A percentile compares a stretch with the other conserved stretches of the same genome.
Conservation (phyloP, 2,888 invertebrate species). For the Entomobrya multifasciata region DNA sequence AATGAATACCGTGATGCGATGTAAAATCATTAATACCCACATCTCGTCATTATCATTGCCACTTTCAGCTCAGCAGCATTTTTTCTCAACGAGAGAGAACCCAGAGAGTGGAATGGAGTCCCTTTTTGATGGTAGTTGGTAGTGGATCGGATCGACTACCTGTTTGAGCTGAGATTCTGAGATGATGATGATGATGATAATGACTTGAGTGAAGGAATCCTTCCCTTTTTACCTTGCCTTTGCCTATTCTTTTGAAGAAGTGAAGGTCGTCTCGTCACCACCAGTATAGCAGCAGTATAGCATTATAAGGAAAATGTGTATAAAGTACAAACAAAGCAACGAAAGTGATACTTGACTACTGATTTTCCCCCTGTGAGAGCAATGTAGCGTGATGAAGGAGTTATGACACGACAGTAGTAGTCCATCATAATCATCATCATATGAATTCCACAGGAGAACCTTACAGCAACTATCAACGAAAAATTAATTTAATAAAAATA, state of each 20-base stretch:
- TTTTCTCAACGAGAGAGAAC: slow-evolving; percentile 46
- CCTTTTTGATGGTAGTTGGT: no score
- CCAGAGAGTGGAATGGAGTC: no score
- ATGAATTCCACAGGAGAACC: slow-evolving; percentile 56
- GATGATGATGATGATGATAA: no score
- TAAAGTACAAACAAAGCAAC: slow-evolving; percentile 28
- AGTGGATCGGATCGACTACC: slow-evolving; percentile 70
- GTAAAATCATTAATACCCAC: slow-evolving; percentile 54
- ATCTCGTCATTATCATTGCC: neutral
- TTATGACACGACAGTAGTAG: slow-evolving; percentile 68
- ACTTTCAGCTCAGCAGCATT: slow-evolving; percentile 37
- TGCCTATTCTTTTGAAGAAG: no score
- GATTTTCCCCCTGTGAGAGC: no score
- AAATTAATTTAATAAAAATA: no score
- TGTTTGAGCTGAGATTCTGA: slow-evolving; percentile 62
- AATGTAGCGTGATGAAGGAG: slow-evolving; percentile 58
- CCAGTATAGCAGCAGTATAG: no score
- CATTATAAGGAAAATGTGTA: no score
- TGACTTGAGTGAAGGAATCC: no score
- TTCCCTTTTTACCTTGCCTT: no score
- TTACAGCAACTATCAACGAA: no score
- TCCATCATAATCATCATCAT: no score
- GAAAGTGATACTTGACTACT: slow-evolving; percentile 69
- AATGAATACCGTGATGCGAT: slow-evolving; percentile 13
- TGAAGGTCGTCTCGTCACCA: slow-evolving; percentile 57